Evolutionary conservation across 2,888 invertebrate genomes (phyloP).

Genomic region (Eudemis profundana): DNA sequence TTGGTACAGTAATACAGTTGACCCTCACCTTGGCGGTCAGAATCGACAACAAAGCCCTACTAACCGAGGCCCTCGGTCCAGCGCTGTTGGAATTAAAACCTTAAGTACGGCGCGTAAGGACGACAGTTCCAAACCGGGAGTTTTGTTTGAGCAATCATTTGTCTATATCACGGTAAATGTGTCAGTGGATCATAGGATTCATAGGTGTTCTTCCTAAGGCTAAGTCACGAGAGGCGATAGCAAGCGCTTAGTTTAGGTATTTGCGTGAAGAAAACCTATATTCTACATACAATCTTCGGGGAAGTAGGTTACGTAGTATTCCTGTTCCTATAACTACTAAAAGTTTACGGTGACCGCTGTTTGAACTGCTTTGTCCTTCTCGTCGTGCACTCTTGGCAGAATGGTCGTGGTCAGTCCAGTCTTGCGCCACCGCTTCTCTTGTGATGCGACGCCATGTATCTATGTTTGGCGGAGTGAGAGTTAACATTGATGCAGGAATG

Average conservation of each 20-base stretch:
- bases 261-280: too few relatives aligned
- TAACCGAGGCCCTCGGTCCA: constrained; percentile 24
- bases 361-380: too few relatives aligned
- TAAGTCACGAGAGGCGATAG: not conserved
- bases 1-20: not conserved
- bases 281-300: too few relatives aligned
- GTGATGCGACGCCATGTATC: too few relatives aligned
- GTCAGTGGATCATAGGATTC: constrained; percentile 19
- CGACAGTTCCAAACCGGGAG: not conserved
- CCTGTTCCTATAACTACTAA: too few relatives aligned
- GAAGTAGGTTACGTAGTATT: too few relatives aligned
- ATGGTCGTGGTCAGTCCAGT: too few relatives aligned
- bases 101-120: constrained; percentile 7
- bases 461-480: too few relatives aligned
- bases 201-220: not conserved
- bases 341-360: too few relatives aligned
- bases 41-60: constrained; percentile 37
- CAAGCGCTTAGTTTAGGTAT: not conserved
- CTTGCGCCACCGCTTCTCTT: too few relatives aligned
- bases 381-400: too few relatives aligned
- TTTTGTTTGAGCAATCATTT: constrained; percentile 25
- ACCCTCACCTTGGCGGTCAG: constrained; percentile 36
- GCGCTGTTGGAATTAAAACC: not conserved
- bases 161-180: constrained; percentile 27
- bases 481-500: too few relatives aligned